phyloP scores from a whole-genome alignment of 2,797 vertebrate genomes.

The Danio aesculapii region DNA sequence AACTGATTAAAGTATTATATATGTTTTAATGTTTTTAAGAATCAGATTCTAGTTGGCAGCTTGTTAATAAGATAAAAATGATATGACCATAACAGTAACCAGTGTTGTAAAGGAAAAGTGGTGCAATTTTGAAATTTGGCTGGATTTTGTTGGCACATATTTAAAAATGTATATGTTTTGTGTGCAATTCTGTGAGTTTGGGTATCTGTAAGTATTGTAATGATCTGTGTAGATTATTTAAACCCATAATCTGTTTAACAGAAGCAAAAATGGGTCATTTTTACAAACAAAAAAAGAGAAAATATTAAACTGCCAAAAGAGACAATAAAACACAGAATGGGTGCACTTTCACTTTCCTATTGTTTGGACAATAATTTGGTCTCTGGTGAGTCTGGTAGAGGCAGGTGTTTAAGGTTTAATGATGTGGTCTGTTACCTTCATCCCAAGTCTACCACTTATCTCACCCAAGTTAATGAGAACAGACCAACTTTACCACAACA shows the following conservation, averaged over 20 bases:
- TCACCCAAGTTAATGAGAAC: slow-evolving; percentile 57
- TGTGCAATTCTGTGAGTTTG: slow-evolving; percentile 3
- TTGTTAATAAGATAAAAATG: not conserved
- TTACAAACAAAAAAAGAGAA: not conserved
- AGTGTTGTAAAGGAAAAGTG: not conserved
- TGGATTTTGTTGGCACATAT: not conserved
- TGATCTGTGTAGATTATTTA: not conserved
- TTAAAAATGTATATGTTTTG: not conserved
- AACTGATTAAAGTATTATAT: not conserved
- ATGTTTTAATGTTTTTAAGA: not conserved
- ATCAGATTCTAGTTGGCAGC: not conserved
- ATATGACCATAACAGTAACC: not conserved
- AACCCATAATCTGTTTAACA: not conserved
- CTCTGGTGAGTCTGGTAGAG: slow-evolving; percentile 46
- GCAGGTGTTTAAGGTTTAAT: slow-evolving; percentile 59
- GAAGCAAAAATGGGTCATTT: not conserved
- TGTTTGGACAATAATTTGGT: slow-evolving; percentile 54
- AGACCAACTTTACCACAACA: slow-evolving; percentile 48
- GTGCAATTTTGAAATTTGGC: not conserved
- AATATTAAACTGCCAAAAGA: not conserved
- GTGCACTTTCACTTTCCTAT: slow-evolving; percentile 32
- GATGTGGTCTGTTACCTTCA: slow-evolving; percentile 70
- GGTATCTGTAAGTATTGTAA: not conserved
- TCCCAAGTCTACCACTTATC: slow-evolving; percentile 71
- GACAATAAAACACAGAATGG: slow-evolving; percentile 24